Percentiles rank a stretch among this genome's conserved stretches.
Conservation (phyloP, 2,797 vertebrate genomes). For the Melanotaenia pygmaea region DNA sequence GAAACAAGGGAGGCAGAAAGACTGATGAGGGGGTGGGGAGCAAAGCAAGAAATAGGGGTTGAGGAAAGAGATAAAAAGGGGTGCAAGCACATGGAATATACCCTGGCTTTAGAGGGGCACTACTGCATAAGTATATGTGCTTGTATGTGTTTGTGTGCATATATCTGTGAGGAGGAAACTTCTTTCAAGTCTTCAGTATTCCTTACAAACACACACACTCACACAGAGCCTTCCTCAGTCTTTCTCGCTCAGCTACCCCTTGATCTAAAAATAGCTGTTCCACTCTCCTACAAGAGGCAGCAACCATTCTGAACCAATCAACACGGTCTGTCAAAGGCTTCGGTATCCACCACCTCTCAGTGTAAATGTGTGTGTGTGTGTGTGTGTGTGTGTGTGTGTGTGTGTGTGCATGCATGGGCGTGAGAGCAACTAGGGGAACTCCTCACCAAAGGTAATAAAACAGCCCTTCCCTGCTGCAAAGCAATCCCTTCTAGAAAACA, state of each 20-base stretch:
- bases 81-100: conserved; percentile 60
- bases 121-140: conserved; percentile 68
- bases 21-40: conserved; percentile 3
- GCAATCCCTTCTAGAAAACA: conserved; percentile 50
- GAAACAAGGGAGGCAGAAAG: conserved; percentile 54
- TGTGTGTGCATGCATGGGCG: conserved; percentile 19
- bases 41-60: conserved; percentile 24
- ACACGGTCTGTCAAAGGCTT: conserved; percentile 80
- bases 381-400: conserved; percentile 27
- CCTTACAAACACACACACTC: conserved; percentile 57
- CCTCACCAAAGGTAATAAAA: conserved; percentile 72
- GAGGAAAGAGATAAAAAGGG: conserved; percentile 39
- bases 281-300: conserved; percentile 83
- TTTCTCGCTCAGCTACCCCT: conserved; percentile 81
- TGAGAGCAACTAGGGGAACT: conserved; percentile 70
- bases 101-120: conserved; percentile 69
- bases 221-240: conserved; percentile 69
- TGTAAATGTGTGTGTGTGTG: conserved; percentile 10
- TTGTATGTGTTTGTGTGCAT: conserved; percentile 44
- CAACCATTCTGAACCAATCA: conserved; percentile 84
- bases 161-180: conserved; percentile 63
- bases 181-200: conserved; percentile 81
- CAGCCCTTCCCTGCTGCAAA: conserved; percentile 52
- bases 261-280: conserved; percentile 84
- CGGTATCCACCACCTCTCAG: conserved; percentile 68